Evolutionary conservation across 2,797 vertebrate species (phyloP).

Genomic region (Channa striata): DNA sequence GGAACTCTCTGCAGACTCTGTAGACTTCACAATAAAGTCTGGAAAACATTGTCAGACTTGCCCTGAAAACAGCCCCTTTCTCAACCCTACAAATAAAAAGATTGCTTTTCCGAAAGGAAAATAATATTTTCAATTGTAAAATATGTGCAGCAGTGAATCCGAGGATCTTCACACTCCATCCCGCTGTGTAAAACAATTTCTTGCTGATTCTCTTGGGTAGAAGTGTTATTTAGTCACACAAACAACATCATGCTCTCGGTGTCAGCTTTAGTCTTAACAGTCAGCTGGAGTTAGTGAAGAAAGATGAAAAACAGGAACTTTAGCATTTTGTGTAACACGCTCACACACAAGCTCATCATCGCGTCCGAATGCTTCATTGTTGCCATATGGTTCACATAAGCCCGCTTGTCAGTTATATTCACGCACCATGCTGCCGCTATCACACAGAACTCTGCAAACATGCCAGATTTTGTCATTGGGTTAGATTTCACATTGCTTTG

Average conservation of each 20-base stretch:
- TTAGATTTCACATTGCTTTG: slow-evolving; percentile 34
- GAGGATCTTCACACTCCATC: slow-evolving; percentile 36
- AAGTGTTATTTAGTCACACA: slow-evolving; percentile 39
- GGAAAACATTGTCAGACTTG: background rate
- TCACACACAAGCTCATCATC: slow-evolving; percentile 22
- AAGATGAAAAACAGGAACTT: slow-evolving; percentile 26
- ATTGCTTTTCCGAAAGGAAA: background rate
- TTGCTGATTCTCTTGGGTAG: slow-evolving; percentile 6
- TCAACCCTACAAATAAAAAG: background rate
- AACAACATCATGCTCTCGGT: slow-evolving; percentile 37
- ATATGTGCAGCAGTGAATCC: slow-evolving; percentile 31
- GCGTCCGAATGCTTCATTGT: slow-evolving; percentile 21
- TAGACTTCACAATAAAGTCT: no score
- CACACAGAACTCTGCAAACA: slow-evolving; percentile 47
- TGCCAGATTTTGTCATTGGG: slow-evolving; percentile 38
- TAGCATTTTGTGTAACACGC: background rate
- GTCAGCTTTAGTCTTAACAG: slow-evolving; percentile 22
- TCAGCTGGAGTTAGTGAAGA: slow-evolving; percentile 30
- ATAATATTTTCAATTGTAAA: slow-evolving; percentile 11
- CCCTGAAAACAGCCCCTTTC: background rate
- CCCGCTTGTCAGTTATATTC: slow-evolving; percentile 52
- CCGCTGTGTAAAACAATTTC: slow-evolving; percentile 27
- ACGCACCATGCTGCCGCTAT: slow-evolving; percentile 39
- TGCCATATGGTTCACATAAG: slow-evolving; percentile 62
- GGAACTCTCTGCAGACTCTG: no score